These are phyloP conservation scores for Danio rerio DNA, from an alignment of 2,113 vertebrate species.

Conservation along the genomic window DNA sequence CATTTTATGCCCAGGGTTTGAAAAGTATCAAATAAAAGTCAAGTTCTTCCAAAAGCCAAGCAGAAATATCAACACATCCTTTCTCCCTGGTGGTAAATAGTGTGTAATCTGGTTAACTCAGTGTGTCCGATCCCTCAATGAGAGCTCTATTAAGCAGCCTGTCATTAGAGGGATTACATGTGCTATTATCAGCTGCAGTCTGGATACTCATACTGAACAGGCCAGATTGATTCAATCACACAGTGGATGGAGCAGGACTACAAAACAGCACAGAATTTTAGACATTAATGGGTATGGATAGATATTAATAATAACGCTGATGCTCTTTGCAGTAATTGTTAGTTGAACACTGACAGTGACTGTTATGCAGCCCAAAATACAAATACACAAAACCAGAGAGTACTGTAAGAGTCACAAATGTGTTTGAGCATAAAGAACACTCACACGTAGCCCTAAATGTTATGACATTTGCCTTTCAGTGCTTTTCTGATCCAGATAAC, in stretches of 20 bases:
- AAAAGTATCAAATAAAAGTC: not conserved
- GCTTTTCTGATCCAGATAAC: constrained; percentile 66
- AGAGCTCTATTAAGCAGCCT: constrained; percentile 52
- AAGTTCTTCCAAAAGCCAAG: not conserved
- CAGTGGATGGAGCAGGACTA: constrained; percentile 3
- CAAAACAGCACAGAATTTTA: not conserved
- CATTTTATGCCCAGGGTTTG: not conserved
- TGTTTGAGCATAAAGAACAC: constrained; percentile 16
- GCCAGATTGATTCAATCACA: not conserved
- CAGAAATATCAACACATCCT: not conserved
- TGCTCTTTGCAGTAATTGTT: not conserved
- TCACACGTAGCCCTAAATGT: constrained; percentile 40
- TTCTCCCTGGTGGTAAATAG: constrained; percentile 43
- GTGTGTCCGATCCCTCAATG: constrained; percentile 53
- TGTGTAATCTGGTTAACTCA: constrained; percentile 53
- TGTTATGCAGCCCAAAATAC: not conserved
- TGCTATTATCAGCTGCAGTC: constrained; percentile 50
- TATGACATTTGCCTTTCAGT: constrained; percentile 73
- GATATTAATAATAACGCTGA: not conserved
- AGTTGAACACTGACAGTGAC: not conserved
- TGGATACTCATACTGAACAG: constrained; percentile 39
- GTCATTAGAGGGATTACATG: constrained; percentile 57
- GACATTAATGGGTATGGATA: constrained; percentile 13
- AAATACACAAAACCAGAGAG: not conserved
- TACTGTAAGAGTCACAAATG: constrained; percentile 6